Evolutionary conservation across 2,888 invertebrate genomes (phyloP), one percentile per base, ranked within the genome.

Genomic region (Torymus auratus): DNA sequence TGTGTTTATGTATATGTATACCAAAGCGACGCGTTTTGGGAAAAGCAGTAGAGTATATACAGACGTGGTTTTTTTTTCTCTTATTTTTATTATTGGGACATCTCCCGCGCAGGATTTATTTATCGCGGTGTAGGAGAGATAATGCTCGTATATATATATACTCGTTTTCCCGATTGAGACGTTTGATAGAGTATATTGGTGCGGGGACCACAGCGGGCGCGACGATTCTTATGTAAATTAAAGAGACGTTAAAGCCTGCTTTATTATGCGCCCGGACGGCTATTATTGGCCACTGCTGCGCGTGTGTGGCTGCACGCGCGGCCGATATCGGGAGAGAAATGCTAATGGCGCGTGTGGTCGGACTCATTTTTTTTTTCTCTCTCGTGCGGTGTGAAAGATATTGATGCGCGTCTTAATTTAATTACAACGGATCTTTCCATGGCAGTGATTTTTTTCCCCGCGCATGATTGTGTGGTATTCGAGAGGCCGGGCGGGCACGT

Each of bases 211-310:
- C 64, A 67, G 72, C 55, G 60, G 53, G 41, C 41, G 70, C 68
- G 41, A 41, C 68, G 55, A 79, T 79, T 79, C 73, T 73, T 62
- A 73, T 79, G 79, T 73, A 62, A 68, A 79, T 79, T 62, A 50
- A 69, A 73, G 41, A 41, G 76, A 55, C 60, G 28, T 68, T 69
- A 68, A 61, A 28, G 60, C 13, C 68, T 60, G 60, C 28, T 28
- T 75, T 65, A 65, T 78, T 58, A 52, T 64, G 20, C 10, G 64
- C 69, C 7, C 23, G 17, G 28, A n/a, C 68, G 2, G n/a, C 10
- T 28, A 53, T 61, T 62, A 73, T 17, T 73, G 64, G 64, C 50
- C 17, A 58, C n/a, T 14, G 50, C n/a, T 14, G 50, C 50, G 4
- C 17, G 58, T 23, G 61, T 70, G 69, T 70, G 69, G 62, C n/a